Base-by-base conservation (phyloP, 2,888 invertebrate species). In the Sarcophaga subvicina region DNA sequence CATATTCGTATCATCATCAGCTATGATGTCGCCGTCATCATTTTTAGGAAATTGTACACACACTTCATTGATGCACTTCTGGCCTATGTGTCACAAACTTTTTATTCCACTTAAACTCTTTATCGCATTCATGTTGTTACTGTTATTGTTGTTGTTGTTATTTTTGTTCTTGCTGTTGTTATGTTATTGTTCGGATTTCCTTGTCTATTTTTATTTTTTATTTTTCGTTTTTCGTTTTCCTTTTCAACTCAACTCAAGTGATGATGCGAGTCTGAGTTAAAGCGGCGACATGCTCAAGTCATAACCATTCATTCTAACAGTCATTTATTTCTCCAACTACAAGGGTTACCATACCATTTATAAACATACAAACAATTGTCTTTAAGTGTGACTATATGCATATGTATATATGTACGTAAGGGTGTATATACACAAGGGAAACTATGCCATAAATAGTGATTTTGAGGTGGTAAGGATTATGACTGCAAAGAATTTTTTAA, bases 31-130 rank as follows among this genome's bases (percentile, higher is more conserved):
- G 54, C 12, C 17, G 54, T 14, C 17, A 37, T 37, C 37, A 37
- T 37, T 37, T 37, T 83, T 71, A 80, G 80, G 27, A 86, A 83
- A 86, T 86, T 83, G 73, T 88, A 86, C 59, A 86, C 49, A 86
- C 83, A 88, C 88, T 88, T 88, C 88, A 85, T 86, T 88, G 88
- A 87, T 87, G 86, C 88, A 89, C 89, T 89, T 86, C 85, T 86
- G 87, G 89, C 87, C 89, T 88, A 86, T 79, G 83, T 88, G 87
- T 88, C 89, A 83, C 54, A 84, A 45, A 59, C 49, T 77, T 83
- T 84, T 87, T 37, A 37, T 80, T 73, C 27, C 27, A 14, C 59
- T 69, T 17, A 70, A n/a, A 14, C 70, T 82, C 60, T 54, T 54
- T 54, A 14, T 54, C 12, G 54, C 17, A 54, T 12, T 54, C 17